Percentiles rank a stretch among this genome's conserved stretches.
Evolutionary conservation across 2,113 vertebrate genomes (phyloP).

Genomic region (Mandrillus leucophaeus): DNA sequence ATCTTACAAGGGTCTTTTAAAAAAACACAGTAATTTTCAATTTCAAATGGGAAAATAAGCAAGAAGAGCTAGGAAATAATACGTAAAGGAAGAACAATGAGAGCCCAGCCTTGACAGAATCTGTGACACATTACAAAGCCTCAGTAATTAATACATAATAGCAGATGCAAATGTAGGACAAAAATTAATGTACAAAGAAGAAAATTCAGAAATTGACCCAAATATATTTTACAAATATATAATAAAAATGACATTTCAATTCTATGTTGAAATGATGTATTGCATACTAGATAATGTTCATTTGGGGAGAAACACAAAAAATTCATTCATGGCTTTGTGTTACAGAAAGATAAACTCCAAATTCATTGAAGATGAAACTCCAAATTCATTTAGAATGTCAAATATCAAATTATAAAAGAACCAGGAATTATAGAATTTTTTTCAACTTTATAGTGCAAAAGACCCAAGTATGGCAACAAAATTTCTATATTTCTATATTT

Average conservation of each 20-base stretch:
- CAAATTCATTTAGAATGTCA: constrained; percentile 2
- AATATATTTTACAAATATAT: neutral
- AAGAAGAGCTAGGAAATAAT: neutral
- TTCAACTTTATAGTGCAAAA: neutral
- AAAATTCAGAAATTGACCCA: neutral
- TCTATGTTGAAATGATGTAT: neutral
- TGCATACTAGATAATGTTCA: neutral
- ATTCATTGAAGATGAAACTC: neutral
- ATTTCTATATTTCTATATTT: neutral
- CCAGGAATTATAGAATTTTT: neutral
- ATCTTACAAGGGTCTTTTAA: neutral
- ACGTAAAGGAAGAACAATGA: neutral
- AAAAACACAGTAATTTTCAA: neutral
- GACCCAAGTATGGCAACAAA: neutral
- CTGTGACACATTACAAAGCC: no score
- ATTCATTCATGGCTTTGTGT: neutral
- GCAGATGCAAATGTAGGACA: no score
- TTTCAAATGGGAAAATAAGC: neutral
- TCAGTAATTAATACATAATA: neutral
- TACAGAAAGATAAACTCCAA: neutral
- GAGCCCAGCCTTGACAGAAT: no score
- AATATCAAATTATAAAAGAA: neutral
- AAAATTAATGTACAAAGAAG: neutral
- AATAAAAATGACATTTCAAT: neutral
- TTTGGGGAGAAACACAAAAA: neutral